Conservation (phyloP, 1,140 invertebrate genomes). For the Drosophila parabipectinata region DNA sequence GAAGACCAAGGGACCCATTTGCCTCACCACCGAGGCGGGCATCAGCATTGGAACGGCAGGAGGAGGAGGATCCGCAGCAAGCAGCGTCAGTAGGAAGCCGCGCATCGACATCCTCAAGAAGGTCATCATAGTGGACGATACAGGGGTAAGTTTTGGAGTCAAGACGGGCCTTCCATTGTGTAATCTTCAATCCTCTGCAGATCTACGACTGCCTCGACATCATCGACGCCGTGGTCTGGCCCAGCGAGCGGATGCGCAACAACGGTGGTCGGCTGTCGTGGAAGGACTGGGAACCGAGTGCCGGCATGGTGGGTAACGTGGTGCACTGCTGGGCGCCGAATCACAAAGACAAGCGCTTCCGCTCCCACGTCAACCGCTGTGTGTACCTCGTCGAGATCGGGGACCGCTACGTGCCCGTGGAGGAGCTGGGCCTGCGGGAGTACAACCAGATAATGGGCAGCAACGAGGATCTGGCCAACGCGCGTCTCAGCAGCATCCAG, state of each 20-base stretch:
- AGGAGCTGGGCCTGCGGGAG: slow-evolving; percentile 93
- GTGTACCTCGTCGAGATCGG: slow-evolving; percentile 96
- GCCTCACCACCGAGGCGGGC: slow-evolving; percentile 51
- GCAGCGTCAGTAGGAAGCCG: slow-evolving; percentile 53
- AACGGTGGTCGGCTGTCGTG: slow-evolving; percentile 93
- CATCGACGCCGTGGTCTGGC: slow-evolving; percentile 95
- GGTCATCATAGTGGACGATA: slow-evolving; percentile 86
- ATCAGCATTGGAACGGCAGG: slow-evolving; percentile 4
- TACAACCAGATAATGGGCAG: slow-evolving; percentile 78
- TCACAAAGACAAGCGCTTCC: slow-evolving; percentile 92
- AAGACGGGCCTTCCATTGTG: not conserved
- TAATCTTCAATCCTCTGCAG: slow-evolving; percentile 22
- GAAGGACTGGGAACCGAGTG: slow-evolving; percentile 94
- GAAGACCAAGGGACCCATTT: slow-evolving; percentile 80
- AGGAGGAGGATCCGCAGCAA: not conserved
- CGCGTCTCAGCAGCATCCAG: slow-evolving; percentile 71
- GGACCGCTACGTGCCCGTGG: slow-evolving; percentile 96
- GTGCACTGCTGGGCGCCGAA: slow-evolving; percentile 96
- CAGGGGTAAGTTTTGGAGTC: slow-evolving; percentile 82
- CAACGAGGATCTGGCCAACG: slow-evolving; percentile 68
- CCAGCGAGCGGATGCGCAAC: slow-evolving; percentile 93
- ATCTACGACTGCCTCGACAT: slow-evolving; percentile 96
- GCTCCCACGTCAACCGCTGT: slow-evolving; percentile 95
- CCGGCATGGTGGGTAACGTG: slow-evolving; percentile 95
- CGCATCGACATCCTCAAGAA: slow-evolving; percentile 86